These are phyloP conservation scores for Acinonyx jubatus DNA, from an alignment of 2,113 vertebrate species.

Conservation along the genomic window DNA sequence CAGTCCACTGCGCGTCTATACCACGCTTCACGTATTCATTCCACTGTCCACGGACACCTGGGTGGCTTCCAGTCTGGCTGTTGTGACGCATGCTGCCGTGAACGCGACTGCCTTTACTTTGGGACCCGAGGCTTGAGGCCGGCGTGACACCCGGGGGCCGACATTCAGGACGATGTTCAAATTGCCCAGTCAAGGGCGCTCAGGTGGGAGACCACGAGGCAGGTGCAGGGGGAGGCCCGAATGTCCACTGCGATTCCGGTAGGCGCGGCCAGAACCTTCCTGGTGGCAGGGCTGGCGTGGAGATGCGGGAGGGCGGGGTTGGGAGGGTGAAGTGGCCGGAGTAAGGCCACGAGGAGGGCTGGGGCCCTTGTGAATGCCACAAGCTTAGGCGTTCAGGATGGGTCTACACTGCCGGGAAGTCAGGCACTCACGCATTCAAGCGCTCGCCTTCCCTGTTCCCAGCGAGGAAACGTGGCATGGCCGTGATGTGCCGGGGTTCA, in stretches of 20 bases:
- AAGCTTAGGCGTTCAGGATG: not conserved
- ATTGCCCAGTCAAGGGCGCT: not conserved
- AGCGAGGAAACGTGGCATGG: accelerated
- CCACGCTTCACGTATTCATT: accelerated
- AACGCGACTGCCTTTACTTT: not conserved
- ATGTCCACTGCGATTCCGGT: accelerated
- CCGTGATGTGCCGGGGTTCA: accelerated
- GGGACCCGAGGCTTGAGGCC: not conserved
- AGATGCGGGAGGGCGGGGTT: not conserved
- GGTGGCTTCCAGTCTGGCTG: accelerated
- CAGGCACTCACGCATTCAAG: accelerated
- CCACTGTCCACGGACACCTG: accelerated
- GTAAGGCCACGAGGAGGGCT: not conserved
- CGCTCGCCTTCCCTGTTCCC: not conserved
- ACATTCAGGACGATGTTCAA: not conserved
- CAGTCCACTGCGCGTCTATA: accelerated
- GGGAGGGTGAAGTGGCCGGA: not conserved
- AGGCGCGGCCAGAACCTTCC: not conserved
- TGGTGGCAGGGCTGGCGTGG: not conserved
- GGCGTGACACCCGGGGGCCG: accelerated
- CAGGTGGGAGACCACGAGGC: not conserved
- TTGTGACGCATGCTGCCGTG: accelerated
- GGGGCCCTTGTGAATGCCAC: accelerated
- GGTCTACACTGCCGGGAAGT: not conserved
- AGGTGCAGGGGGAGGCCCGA: not conserved